Base-by-base conservation (phyloP, 2,888 invertebrate species). In the Ophioninae sp. region DNA sequence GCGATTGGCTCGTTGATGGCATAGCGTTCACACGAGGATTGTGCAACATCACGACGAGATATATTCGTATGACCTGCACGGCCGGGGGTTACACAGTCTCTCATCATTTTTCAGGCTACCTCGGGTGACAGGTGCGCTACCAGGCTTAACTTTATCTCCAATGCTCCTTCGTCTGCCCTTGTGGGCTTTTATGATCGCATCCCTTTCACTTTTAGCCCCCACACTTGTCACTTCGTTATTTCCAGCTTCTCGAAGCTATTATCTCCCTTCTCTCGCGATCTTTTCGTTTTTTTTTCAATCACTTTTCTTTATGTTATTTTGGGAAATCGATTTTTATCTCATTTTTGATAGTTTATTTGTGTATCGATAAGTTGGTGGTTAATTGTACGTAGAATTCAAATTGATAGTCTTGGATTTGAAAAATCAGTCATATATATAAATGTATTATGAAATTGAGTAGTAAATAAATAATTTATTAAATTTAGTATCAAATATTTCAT, bases 1-100 rank as follows among this genome's bases (percentile, higher is more conserved):
- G 13, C 50, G 50, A 50, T 50, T 50, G 50, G 50, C 50, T 50
- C 17, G 50, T 50, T 50, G 50, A 50, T 50, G 50, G 50, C 50
- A 50, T 17, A 50, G 50, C 50, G 83, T 83, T 83, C 83, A 80
- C 80, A 77, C 83, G 83, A 72, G 73, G 80, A 80, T 83, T 83
- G 83, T 77, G 83, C 83, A 83, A 83, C 59, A 37, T 21, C 59
- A 17, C 13, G 57, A 57, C 50, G 50, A 50, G 50, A 50, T 50
- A 50, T 50, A 50, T 50, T 50, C 50, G 17, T 50, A 50, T 50
- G 50, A 50, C 50, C 50, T 50, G 50, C 50, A 17, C 50, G 50
- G 50, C 50, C 50, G 50, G 17, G 17, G 50, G 50, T 50, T 50
- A 50, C 50, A 50, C 17, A 17, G 50, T 2, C 50, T 50, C 50